These are phyloP conservation scores for Calidris pygmaea DNA, from an alignment of 2,113 vertebrate species.

Conservation along the genomic window DNA sequence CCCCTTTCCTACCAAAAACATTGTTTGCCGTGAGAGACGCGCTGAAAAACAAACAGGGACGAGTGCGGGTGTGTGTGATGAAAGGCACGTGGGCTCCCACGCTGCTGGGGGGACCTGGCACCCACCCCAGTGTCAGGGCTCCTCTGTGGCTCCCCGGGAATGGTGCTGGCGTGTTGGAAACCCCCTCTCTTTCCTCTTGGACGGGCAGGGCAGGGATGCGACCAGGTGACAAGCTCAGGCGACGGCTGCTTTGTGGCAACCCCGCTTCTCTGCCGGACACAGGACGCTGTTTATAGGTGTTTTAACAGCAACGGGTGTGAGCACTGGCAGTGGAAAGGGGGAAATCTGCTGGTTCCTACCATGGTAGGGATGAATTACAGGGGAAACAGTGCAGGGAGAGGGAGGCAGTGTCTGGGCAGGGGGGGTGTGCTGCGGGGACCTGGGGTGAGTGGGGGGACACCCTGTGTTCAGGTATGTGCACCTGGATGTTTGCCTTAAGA, in stretches of 20 bases:
- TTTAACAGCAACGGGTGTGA: background rate
- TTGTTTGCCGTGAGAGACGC: background rate
- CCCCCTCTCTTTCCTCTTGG: background rate
- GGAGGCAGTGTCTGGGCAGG: background rate
- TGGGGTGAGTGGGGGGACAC: rapidly evolving
- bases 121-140: background rate
- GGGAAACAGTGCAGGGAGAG: background rate
- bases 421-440: background rate
- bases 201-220: background rate
- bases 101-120: background rate
- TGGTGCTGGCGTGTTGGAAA: background rate
- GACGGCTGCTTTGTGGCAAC: background rate
- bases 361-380: rapidly evolving
- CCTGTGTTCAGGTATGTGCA: rapidly evolving
- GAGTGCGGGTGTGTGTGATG: background rate
- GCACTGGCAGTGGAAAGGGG: background rate
- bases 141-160: background rate
- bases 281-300: too few relatives aligned
- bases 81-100: background rate
- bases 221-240: background rate
- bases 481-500: too few relatives aligned
- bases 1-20: background rate
- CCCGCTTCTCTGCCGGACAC: rapidly evolving
- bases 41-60: background rate
- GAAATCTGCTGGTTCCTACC: background rate